A percentile compares a stretch with the other conserved stretches of the same genome.
These are phyloP conservation scores for Nematopogon swammerdamellus DNA, from an alignment of 2,888 invertebrate genomes.

Conservation along the genomic window DNA sequence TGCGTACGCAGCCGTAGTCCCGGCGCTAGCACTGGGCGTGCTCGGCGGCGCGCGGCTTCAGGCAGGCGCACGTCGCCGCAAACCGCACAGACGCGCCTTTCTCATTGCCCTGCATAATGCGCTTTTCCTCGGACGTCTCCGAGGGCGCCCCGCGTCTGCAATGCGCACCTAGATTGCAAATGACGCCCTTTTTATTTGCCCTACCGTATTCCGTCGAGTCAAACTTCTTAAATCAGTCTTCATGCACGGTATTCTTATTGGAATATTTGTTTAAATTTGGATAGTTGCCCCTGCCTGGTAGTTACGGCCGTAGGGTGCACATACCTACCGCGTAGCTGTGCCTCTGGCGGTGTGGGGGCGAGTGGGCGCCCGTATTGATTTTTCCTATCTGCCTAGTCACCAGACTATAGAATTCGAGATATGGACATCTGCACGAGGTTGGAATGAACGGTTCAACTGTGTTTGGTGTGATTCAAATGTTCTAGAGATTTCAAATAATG, in stretches of 20 bases:
- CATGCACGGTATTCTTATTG: not conserved
- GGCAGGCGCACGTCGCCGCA: slow-evolving; percentile 9
- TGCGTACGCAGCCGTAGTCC: slow-evolving; percentile 95
- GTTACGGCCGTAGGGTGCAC: too few relatives aligned
- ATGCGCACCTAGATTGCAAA: not conserved
- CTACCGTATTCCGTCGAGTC: too few relatives aligned
- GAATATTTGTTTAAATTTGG: not conserved
- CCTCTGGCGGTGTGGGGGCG: not conserved
- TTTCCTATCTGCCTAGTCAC: slow-evolving; percentile 34
- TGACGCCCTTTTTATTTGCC: slow-evolving; percentile 8
- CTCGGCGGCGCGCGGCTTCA: slow-evolving; percentile 61
- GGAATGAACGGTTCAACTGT: too few relatives aligned
- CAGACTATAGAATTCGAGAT: slow-evolving; percentile 15
- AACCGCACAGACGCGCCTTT: slow-evolving; percentile 8
- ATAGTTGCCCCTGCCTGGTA: not conserved
- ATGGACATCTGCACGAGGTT: too few relatives aligned
- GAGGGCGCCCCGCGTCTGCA: not conserved
- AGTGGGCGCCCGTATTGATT: slow-evolving; percentile 42
- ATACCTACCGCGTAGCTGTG: too few relatives aligned
- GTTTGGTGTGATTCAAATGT: too few relatives aligned
- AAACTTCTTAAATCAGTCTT: slow-evolving; percentile 2
- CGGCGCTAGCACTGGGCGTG: slow-evolving; percentile 84
- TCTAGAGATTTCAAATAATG: too few relatives aligned
- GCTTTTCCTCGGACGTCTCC: slow-evolving; percentile 20
- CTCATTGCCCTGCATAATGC: slow-evolving; percentile 9